Evolutionary conservation across 2,113 vertebrate genomes (phyloP).

Genomic region (Camelus dromedarius): DNA sequence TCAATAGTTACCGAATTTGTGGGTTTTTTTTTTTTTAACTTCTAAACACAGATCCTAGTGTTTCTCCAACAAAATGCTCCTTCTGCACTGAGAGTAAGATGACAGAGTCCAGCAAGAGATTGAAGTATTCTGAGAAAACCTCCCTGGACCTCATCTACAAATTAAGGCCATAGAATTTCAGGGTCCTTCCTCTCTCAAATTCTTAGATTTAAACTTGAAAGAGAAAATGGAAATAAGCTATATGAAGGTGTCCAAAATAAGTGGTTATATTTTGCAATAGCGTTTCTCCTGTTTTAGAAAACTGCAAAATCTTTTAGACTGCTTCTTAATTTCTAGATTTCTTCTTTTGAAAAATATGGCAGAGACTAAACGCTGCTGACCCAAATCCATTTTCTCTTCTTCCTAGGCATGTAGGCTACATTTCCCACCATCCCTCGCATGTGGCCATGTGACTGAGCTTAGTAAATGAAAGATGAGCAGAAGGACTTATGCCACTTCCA

Average conservation of each 20-base stretch:
- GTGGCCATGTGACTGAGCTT: neutral
- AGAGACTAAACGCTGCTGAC: neutral
- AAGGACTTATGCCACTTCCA: neutral
- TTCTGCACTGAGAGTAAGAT: neutral
- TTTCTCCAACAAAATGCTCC: neutral
- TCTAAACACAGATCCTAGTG: neutral
- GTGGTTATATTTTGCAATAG: neutral
- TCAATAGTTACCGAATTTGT: neutral
- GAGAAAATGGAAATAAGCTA: neutral
- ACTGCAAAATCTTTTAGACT: neutral
- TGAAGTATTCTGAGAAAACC: neutral
- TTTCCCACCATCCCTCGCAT: neutral
- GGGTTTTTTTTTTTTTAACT: neutral
- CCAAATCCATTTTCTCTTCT: slow-evolving; percentile 17
- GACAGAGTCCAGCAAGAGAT: neutral
- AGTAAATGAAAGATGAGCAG: neutral
- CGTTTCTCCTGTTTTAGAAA: neutral
- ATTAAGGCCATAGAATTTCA: neutral
- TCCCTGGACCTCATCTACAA: neutral
- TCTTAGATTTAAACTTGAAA: slow-evolving; percentile 2
- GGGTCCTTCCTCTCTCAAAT: neutral
- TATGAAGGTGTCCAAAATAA: neutral
- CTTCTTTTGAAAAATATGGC: neutral
- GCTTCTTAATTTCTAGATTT: neutral
- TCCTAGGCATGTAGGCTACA: neutral